Evolutionary conservation across 2,888 invertebrate species (phyloP).

Genomic region (Eurois occulta): DNA sequence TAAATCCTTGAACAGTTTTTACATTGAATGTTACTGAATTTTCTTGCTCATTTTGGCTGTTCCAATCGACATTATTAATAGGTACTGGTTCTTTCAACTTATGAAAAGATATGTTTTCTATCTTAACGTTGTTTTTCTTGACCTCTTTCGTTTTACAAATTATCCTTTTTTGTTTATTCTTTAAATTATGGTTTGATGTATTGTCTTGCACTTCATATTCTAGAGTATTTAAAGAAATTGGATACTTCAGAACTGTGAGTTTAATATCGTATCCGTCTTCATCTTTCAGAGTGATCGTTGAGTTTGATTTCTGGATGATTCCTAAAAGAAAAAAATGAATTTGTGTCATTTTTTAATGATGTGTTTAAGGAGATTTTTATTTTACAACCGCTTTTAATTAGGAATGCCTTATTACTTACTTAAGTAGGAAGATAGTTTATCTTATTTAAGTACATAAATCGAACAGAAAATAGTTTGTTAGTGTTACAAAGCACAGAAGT

Average conservation of each 20-base stretch:
- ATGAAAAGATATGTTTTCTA: slow-evolving; percentile 61
- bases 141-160: slow-evolving; percentile 13
- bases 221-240: slow-evolving; percentile 76
- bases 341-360: slow-evolving; percentile 6
- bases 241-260: slow-evolving; percentile 77
- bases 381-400: not conserved
- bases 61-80: slow-evolving; percentile 71
- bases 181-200: slow-evolving; percentile 24
- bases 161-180: slow-evolving; percentile 33
- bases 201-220: slow-evolving; percentile 68
- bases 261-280: slow-evolving; percentile 77
- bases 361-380: not conserved
- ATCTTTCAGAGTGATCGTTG: slow-evolving; percentile 77
- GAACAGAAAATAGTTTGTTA: not conserved
- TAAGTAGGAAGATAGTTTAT: not conserved
- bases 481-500: not conserved
- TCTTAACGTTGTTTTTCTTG: slow-evolving; percentile 18
- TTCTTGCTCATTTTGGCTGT: slow-evolving; percentile 52
- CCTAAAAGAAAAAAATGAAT: slow-evolving; percentile 79
- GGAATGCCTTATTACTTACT: not conserved
- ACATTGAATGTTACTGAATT: slow-evolving; percentile 70
- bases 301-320: slow-evolving; percentile 76
- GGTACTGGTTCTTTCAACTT: slow-evolving; percentile 76
- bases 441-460: not conserved
- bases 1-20: slow-evolving; percentile 68